Evolutionary conservation across 37 sponge, comb jelly and placozoan species (phyloP).

Genomic region (Halichondria panicea): DNA sequence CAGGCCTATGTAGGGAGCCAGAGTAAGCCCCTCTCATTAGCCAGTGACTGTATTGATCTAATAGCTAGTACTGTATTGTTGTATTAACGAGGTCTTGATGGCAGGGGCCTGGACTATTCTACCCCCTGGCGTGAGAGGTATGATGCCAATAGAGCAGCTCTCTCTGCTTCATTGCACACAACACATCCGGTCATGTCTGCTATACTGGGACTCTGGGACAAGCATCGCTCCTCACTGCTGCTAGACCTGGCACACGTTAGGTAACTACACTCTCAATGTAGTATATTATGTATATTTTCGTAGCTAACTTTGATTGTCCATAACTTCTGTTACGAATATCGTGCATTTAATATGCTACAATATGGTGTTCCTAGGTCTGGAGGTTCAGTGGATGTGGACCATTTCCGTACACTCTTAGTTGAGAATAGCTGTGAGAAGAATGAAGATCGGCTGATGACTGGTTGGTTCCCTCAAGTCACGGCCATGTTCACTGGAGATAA

Average conservation of each 20-base stretch:
- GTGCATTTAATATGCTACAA: background rate
- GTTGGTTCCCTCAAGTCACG: slow-evolving; percentile 86
- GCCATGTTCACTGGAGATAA: slow-evolving; percentile 80
- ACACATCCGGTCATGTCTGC: slow-evolving; percentile 82
- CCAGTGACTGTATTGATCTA: background rate
- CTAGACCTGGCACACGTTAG: slow-evolving; percentile 73
- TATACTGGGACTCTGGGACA: slow-evolving; percentile 78
- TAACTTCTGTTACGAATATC: too few species aligned
- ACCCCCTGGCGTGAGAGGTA: slow-evolving; percentile 86
- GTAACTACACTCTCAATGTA: slow-evolving; percentile 2
- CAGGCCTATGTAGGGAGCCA: slow-evolving; percentile 50
- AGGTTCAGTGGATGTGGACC: slow-evolving; percentile 82
- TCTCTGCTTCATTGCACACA: slow-evolving; percentile 57
- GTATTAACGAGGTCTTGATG: background rate
- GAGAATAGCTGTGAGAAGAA: slow-evolving; percentile 76
- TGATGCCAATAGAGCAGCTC: slow-evolving; percentile 44
- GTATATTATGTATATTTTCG: background rate
- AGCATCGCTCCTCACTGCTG: slow-evolving; percentile 40
- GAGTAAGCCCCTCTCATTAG: slow-evolving; percentile 38
- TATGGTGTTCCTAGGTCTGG: slow-evolving; percentile 30
- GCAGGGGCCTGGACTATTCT: slow-evolving; percentile 91
- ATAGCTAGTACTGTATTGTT: background rate
- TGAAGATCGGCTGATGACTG: slow-evolving; percentile 82
- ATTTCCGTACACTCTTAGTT: slow-evolving; percentile 71
- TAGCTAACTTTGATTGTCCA: too few species aligned